phyloP scores from a whole-genome alignment of 2,888 invertebrate species.

The Trisateles emortualis region DNA sequence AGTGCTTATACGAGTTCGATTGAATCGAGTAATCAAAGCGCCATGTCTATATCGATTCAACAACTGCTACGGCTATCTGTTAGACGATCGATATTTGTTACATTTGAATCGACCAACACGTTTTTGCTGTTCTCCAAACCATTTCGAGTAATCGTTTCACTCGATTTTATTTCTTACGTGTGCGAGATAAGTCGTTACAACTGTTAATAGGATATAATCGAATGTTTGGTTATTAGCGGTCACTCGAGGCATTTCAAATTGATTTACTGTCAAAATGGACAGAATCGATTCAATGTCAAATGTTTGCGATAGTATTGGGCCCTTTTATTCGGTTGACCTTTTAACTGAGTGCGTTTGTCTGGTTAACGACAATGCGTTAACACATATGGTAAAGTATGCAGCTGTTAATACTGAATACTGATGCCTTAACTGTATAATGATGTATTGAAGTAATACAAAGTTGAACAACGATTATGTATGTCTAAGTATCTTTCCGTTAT shows the following conservation, averaged over 20 bases:
- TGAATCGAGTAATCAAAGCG: constrained; percentile 84
- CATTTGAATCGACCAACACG: constrained; percentile 69
- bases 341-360: constrained; percentile 54
- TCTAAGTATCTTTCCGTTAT: constrained; percentile 9
- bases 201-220: neutral
- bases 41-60: constrained; percentile 83
- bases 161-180: constrained; percentile 50
- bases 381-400: constrained; percentile 60
- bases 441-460: constrained; percentile 38
- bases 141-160: constrained; percentile 30
- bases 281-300: constrained; percentile 77
- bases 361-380: constrained; percentile 61
- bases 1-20: constrained; percentile 73
- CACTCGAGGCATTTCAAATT: constrained; percentile 70
- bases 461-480: constrained; percentile 15
- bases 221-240: constrained; percentile 23
- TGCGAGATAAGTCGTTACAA: constrained; percentile 24
- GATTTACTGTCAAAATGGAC: constrained; percentile 81
- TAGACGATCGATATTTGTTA: constrained; percentile 82
- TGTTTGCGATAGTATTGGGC: constrained; percentile 73
- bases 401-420: constrained; percentile 50
- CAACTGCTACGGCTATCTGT: constrained; percentile 78
- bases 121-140: constrained; percentile 55
- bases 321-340: constrained; percentile 72
- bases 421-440: constrained; percentile 42